Percentiles rank a stretch among this genome's conserved stretches.
Evolutionary conservation across 2,888 invertebrate species (phyloP).

Genomic region (Archaeoteleia sp.): DNA sequence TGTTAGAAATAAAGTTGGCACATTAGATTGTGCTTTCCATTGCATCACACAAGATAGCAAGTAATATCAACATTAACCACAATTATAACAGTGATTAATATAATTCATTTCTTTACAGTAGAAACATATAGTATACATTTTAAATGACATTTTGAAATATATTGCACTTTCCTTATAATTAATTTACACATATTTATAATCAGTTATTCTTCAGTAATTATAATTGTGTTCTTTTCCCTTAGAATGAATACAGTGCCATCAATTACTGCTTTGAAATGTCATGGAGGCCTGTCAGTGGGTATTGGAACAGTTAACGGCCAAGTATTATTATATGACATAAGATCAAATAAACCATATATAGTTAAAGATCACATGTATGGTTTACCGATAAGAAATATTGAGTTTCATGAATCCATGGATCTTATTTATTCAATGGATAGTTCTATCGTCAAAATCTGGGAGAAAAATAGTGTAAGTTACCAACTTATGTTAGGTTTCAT

Average conservation of each 20-base stretch:
- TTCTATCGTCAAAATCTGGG: slow-evolving; percentile 93
- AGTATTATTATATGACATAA: slow-evolving; percentile 94
- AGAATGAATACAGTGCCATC: slow-evolving; percentile 82
- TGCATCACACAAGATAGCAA: slow-evolving; percentile 78
- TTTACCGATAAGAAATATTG: slow-evolving; percentile 90
- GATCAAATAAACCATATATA: slow-evolving; percentile 90
- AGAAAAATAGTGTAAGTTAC: slow-evolving; percentile 85
- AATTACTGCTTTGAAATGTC: slow-evolving; percentile 86
- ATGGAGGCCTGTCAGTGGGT: slow-evolving; percentile 85
- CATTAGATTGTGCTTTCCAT: slow-evolving; percentile 88
- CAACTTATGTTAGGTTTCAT: slow-evolving; percentile 14
- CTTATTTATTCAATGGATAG: slow-evolving; percentile 92
- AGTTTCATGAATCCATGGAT: slow-evolving; percentile 87
- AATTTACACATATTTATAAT: too few relatives aligned
- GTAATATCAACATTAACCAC: too few relatives aligned
- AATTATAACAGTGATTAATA: too few relatives aligned
- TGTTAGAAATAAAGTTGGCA: slow-evolving; percentile 83
- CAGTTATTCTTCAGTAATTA: neutral
- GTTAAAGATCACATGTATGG: slow-evolving; percentile 97
- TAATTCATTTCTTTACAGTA: too few relatives aligned
- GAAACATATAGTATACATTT: too few relatives aligned
- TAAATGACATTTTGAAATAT: too few relatives aligned
- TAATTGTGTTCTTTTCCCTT: slow-evolving; percentile 41
- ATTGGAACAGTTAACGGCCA: slow-evolving; percentile 97
- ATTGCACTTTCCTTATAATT: too few relatives aligned